Evolutionary conservation across 64 coral and sea anemone genomes (phyloP).

Genomic region (Montipora capricornis): DNA sequence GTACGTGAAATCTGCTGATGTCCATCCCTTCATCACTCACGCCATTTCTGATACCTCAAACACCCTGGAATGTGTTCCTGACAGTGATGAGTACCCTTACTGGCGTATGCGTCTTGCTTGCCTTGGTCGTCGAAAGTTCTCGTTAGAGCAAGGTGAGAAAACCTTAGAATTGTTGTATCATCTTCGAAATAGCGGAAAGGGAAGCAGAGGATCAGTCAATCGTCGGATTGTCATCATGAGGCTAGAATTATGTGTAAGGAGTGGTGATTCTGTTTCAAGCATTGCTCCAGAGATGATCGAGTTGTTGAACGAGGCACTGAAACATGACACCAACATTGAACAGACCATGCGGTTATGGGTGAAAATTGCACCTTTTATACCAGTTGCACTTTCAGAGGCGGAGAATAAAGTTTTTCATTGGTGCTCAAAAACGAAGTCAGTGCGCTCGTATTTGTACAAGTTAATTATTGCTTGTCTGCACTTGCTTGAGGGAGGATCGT

Average conservation of each 20-base stretch:
- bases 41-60: slow-evolving; percentile 50
- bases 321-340: slow-evolving; percentile 32
- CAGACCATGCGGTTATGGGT: slow-evolving; percentile 77
- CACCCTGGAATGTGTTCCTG: slow-evolving; percentile 48
- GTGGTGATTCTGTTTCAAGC: not conserved
- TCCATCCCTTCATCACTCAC: slow-evolving; percentile 45
- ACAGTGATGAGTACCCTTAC: slow-evolving; percentile 52
- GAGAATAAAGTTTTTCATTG: slow-evolving; percentile 47
- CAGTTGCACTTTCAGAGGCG: slow-evolving; percentile 22
- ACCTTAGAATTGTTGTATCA: slow-evolving; percentile 7
- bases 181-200: not conserved
- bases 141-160: not conserved
- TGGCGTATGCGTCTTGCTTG: slow-evolving; percentile 36
- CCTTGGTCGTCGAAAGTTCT: not conserved
- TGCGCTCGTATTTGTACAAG: slow-evolving; percentile 37
- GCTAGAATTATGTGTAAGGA: slow-evolving; percentile 18
- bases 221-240: slow-evolving; percentile 52
- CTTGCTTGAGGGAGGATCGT: slow-evolving; percentile 47
- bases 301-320: slow-evolving; percentile 48
- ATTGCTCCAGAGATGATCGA: slow-evolving; percentile 18
- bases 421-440: slow-evolving; percentile 55
- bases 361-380: slow-evolving; percentile 24
- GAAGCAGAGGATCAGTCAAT: slow-evolving; percentile 57
- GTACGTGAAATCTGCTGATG: not conserved
- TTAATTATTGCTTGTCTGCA: slow-evolving; percentile 58